Evolutionary conservation across 2,888 invertebrate genomes (phyloP).

Genomic region (Tetragonisca angustula): DNA sequence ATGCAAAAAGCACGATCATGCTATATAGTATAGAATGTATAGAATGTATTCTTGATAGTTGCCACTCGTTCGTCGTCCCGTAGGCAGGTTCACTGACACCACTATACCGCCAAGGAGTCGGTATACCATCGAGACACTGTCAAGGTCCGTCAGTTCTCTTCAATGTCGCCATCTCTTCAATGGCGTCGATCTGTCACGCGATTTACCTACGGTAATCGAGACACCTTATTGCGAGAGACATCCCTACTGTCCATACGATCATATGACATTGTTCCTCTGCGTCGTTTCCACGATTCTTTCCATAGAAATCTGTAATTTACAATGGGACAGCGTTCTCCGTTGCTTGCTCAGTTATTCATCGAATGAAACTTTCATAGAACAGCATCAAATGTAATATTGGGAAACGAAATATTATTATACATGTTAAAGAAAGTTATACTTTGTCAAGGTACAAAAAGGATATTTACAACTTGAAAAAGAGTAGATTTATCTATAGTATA

Average conservation of each 20-base stretch:
- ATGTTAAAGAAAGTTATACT: too few relatives aligned
- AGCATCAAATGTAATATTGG: too few relatives aligned
- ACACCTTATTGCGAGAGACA: slow-evolving; percentile 73
- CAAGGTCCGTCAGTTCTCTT: slow-evolving; percentile 80
- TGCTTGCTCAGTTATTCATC: too few relatives aligned
- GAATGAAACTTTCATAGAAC: too few relatives aligned
- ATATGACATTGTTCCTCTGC: background rate
- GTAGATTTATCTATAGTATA: too few relatives aligned
- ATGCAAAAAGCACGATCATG: slow-evolving; percentile 9
- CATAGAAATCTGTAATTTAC: background rate
- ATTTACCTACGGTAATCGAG: slow-evolving; percentile 78
- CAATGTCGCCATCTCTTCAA: slow-evolving; percentile 67
- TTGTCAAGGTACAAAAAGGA: too few relatives aligned
- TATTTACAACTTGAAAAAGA: too few relatives aligned
- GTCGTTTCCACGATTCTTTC: background rate
- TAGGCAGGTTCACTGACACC: slow-evolving; percentile 78
- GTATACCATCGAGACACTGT: slow-evolving; percentile 62
- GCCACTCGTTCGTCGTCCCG: slow-evolving; percentile 66
- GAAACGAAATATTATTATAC: too few relatives aligned
- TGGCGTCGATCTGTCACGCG: slow-evolving; percentile 76
- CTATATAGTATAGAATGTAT: slow-evolving; percentile 41
- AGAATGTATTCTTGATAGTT: slow-evolving; percentile 72
- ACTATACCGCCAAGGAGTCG: slow-evolving; percentile 68
- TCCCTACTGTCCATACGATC: slow-evolving; percentile 39
- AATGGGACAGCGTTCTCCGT: background rate